These are phyloP conservation scores for Puntigrus tetrazona DNA, from an alignment of 2,113 vertebrate species.

Conservation along the genomic window DNA sequence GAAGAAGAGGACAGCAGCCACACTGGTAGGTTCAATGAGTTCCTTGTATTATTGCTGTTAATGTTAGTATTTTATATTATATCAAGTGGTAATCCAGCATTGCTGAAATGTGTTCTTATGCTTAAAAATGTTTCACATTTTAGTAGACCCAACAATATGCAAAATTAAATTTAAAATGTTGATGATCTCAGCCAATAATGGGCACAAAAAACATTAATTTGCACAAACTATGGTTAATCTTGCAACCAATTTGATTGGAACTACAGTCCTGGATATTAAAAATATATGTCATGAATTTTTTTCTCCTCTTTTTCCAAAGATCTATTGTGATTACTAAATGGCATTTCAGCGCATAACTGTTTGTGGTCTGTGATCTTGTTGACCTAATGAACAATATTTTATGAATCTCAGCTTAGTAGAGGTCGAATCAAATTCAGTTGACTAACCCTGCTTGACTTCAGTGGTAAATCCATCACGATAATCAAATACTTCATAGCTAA, in stretches of 20 bases:
- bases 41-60: not conserved
- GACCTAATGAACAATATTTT: conserved; percentile 18
- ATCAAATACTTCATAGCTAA: conserved; percentile 30
- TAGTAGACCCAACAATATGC: not conserved
- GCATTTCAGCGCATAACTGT: not conserved
- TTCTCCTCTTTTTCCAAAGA: not conserved
- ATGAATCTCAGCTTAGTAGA: not conserved
- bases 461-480: conserved; percentile 10
- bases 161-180: not conserved
- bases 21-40: conserved; percentile 56
- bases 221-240: not conserved
- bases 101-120: not conserved
- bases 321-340: conserved; percentile 11
- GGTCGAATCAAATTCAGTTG: not conserved
- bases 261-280: not conserved
- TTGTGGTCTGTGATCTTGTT: conserved; percentile 5
- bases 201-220: not conserved
- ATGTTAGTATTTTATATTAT: not conserved
- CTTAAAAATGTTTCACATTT: not conserved
- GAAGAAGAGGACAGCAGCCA: conserved; percentile 61
- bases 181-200: not conserved
- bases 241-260: not conserved
- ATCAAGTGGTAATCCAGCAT: not conserved
- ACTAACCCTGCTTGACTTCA: conserved; percentile 2
- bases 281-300: not conserved